Conservation (phyloP, 2,113 vertebrate species). For the Macrotus californicus region DNA sequence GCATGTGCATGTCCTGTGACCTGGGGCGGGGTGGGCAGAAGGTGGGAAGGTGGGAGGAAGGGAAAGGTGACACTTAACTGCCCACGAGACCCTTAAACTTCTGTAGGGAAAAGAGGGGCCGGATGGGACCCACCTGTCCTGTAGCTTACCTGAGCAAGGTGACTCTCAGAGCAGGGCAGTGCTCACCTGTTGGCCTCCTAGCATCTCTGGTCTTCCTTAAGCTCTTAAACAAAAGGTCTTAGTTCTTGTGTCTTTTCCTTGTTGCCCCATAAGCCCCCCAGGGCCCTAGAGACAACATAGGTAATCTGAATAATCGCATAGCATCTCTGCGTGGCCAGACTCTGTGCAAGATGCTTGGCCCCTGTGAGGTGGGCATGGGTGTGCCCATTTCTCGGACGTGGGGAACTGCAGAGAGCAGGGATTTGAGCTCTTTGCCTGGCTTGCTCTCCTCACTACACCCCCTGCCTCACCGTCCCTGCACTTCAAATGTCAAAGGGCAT, state of each 20-base stretch:
- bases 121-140: not conserved
- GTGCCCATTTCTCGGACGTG: not conserved
- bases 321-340: not conserved
- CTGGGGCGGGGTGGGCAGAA: not conserved
- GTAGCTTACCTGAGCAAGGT: fast-evolving
- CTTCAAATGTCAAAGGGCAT: not conserved
- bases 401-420: not conserved
- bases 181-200: not conserved
- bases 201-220: not conserved
- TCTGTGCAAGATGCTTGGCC: not conserved
- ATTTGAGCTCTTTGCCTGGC: not conserved
- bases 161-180: not conserved
- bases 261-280: not conserved
- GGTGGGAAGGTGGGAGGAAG: not conserved
- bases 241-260: not conserved
- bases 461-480: not conserved
- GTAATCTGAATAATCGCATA: not conserved
- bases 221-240: not conserved
- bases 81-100: not conserved
- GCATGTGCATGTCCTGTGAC: too few species aligned
- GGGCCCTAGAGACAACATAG: not conserved
- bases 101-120: not conserved
- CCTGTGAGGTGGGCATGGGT: not conserved
- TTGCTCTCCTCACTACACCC: not conserved
- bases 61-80: not conserved